Base-by-base conservation (phyloP, 2,113 vertebrate species). In the Nycticebus coucang region DNA sequence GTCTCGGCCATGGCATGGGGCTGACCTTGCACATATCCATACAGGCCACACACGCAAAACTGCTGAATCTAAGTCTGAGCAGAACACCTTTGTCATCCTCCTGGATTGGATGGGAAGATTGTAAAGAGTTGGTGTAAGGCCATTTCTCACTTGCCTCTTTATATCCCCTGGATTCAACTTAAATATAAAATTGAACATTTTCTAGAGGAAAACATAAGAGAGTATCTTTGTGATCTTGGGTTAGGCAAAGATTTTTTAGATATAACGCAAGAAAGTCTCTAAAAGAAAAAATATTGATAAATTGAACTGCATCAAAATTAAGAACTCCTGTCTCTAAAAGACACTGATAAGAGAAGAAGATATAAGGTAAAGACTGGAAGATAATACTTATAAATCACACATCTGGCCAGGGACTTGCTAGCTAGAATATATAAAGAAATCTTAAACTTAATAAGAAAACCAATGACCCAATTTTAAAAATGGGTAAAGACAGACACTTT, bases 281-380 rank as follows among this genome's bases (percentile, higher is more conserved):
- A 50, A 28, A 33, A 78, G 77, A 30, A 82, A 77, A 72, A 71
- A 82, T 9, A 57, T 7, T 19, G 64, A 57, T 37, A 74, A 41
- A 18, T 6, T 83, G 24, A 30, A 30, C 22, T 69, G 37, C 33
- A 60, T 59, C n/a, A 62, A 82, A 74, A 78, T 81, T 13, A 83
- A n/a, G 72, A 89, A 64, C 26, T 10, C 79, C 50, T 62, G 7
- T 75, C 50, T 87, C 68, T 24, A 80, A 77, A 45, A 57, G 84
- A 92, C 3, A 60, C 26, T 45, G 26, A 30, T 35, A 45, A 95
- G 71, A 90, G 79, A 95, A 82, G 87, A 93, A 60, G 30, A 50
- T 55, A 66, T 4, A 87, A 59, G 30, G 30, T 5, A 59, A 71
- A 62, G 55, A 28, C 8, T 30, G 13, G 62, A 35, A 83, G 37